Base-by-base conservation (phyloP, 2,113 vertebrate genomes). In the Bambusicola thoracicus region DNA sequence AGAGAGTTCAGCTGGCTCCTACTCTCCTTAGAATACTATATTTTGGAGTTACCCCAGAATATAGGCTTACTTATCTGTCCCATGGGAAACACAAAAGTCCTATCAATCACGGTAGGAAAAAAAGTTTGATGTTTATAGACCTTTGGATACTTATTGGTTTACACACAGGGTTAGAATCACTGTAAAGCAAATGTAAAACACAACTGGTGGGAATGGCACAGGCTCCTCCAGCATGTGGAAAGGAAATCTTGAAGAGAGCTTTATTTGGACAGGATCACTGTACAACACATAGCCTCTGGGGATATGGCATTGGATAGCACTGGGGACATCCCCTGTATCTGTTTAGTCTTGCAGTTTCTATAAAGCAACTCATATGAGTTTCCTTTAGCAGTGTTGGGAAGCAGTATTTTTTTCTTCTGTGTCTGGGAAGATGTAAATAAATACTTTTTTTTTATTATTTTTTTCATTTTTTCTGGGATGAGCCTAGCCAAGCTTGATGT, bases 1-100 rank as follows among this genome's bases (percentile, higher is more conserved):
- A 69, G 83, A 82, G 91, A 79, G 89, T 92, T 94, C 81, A 90
- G 12, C 36, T 93, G 62, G 34, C 32, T 94, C 27, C 56, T 58
- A 12, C n/a, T 68, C 27, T 90, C 62, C 66, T 92, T 73, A 36
- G 30, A 89, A n/a, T 58, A 53, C 69, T 55, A 25, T 16, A 59
- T 40, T 91, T 87, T 75, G 58, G 22, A 81, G 13, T 65, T 84
- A 87, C 12, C n/a, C 43, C 40, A 79, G 58, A 90, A 81, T 40
- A 59, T 8, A 63, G 2, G 61, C 92, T 78, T 63, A 80, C 32
- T 74, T 70, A 16, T 51, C 18, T 40, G 20, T 78, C n/a, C 46
- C 58, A 7, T 38, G 38, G 34, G 82, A 77, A 77, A 59, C 2
- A 2, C 11, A 80, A 88, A 70, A 4, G 11, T 80, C 32, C 43